Evolutionary conservation across 2,113 vertebrate genomes (phyloP).

Genomic region (Chaenocephalus aceratus): DNA sequence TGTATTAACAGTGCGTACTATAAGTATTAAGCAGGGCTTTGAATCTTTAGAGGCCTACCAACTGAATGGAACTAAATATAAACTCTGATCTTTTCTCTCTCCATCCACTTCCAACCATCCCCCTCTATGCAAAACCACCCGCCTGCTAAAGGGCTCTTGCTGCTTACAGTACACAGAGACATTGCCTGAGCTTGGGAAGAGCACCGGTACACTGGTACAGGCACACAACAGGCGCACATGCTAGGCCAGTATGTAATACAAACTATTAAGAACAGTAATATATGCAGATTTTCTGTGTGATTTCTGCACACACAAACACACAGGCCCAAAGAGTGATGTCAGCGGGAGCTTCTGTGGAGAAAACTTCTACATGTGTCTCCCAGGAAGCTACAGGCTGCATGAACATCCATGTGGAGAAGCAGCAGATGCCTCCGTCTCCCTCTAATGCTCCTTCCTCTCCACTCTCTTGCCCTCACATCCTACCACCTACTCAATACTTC

Average conservation of each 20-base stretch:
- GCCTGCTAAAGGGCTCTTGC: conserved; percentile 44
- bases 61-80: conserved; percentile 68
- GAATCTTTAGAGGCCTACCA: conserved; percentile 32
- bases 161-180: conserved; percentile 38
- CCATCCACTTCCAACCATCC: conserved; percentile 26
- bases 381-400: conserved; percentile 73
- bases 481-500: conserved; percentile 53
- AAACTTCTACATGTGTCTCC: conserved; percentile 53
- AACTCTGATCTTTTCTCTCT: conserved; percentile 44
- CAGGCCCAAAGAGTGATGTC: conserved; percentile 38
- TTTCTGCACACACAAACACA: conserved; percentile 31
- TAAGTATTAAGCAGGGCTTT: conserved; percentile 49
- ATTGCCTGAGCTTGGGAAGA: conserved; percentile 34
- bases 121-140: conserved; percentile 47
- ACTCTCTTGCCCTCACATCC: conserved; percentile 42
- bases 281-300: conserved; percentile 27
- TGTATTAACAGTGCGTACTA: conserved; percentile 40
- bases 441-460: conserved; percentile 58
- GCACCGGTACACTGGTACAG: neutral
- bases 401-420: conserved; percentile 71
- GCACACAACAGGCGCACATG: conserved; percentile 27
- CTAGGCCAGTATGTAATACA: conserved; percentile 38
- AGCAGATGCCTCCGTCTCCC: conserved; percentile 71
- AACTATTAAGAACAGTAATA: conserved; percentile 30
- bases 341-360: conserved; percentile 49